Conservation (phyloP, 2,113 vertebrate species). For the Capreolus pygargus region DNA sequence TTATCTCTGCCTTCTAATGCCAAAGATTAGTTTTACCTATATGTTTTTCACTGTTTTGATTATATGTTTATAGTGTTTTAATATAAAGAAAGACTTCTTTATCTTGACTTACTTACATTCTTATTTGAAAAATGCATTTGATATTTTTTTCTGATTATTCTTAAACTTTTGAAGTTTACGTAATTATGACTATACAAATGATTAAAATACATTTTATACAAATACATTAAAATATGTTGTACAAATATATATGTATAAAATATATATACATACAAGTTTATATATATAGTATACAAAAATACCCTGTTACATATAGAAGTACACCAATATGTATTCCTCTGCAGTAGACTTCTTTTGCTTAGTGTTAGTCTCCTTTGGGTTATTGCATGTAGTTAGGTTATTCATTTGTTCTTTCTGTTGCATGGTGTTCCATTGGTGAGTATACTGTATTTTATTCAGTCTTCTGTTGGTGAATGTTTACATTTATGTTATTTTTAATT, state of each 20-base stretch:
- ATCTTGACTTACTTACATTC: neutral
- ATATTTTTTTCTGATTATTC: neutral
- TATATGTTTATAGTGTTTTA: neutral
- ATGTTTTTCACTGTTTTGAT: neutral
- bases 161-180: slow-evolving; percentile 23
- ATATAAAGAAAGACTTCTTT: neutral
- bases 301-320: neutral
- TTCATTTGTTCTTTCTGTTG: neutral
- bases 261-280: neutral
- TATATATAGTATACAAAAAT: neutral
- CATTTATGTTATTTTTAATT: neutral
- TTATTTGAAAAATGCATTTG: neutral
- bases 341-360: neutral
- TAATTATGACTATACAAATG: neutral
- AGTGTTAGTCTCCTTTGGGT: neutral
- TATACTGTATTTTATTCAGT: neutral
- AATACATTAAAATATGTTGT: neutral
- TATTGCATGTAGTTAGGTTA: neutral
- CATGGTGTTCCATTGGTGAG: neutral
- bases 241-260: neutral
- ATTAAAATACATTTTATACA: neutral
- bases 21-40: neutral
- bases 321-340: neutral
- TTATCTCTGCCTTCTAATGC: neutral
- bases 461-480: neutral